phyloP scores from a whole-genome alignment of 2,113 vertebrate species.

The Isurus oxyrinchus region DNA sequence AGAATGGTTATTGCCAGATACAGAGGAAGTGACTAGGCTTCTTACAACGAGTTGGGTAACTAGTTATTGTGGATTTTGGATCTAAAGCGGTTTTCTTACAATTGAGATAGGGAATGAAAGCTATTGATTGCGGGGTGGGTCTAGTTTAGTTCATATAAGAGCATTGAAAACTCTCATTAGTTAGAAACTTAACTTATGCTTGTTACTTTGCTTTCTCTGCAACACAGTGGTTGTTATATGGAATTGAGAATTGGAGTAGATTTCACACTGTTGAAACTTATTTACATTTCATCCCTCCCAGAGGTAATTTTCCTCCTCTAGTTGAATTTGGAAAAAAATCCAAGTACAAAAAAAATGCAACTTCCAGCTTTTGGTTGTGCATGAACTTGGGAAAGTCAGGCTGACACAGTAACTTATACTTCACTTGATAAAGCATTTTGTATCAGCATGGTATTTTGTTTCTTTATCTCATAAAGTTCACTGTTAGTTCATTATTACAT shows the following conservation, averaged over 20 bases:
- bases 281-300: neutral
- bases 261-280: neutral
- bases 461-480: neutral
- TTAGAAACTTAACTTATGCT: neutral
- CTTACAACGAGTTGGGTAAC: neutral
- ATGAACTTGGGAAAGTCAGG: neutral
- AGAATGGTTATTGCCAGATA: neutral
- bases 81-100: neutral
- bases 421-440: neutral
- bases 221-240: neutral
- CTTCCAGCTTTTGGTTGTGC: neutral
- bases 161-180: neutral
- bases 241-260: neutral
- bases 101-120: neutral
- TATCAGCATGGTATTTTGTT: neutral
- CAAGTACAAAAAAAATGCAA: neutral
- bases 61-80: neutral
- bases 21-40: neutral
- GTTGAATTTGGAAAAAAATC: neutral
- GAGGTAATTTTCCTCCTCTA: neutral
- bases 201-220: neutral
- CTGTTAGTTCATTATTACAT: neutral
- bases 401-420: neutral
- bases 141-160: neutral
- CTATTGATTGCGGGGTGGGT: neutral